Base-by-base conservation (phyloP, 1,140 invertebrate species). In the Pseudomyrmex dendroicus region DNA sequence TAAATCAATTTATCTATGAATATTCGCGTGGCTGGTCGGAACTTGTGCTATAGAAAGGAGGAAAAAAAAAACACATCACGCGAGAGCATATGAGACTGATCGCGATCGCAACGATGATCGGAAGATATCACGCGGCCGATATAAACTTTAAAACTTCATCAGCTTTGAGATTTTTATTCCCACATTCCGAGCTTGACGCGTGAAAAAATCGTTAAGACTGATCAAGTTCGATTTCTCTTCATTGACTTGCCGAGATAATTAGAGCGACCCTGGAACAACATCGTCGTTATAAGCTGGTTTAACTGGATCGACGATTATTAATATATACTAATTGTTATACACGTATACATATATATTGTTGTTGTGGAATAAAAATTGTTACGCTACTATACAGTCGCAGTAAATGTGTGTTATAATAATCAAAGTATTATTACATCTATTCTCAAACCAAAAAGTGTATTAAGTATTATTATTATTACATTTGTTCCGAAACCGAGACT, bases 1-100 rank as follows among this genome's bases (percentile, higher is more conserved):
- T 89, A 73, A 89, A 82, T 67, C 89, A 83, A 70, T 72, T 67
- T 25, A 44, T n/a, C 50, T 15, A 57, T 12, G 73, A n/a, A 62
- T 52, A 77, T 66, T 61, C 46, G 22, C 46, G 22, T 15, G 17
- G 46, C 63, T n/a, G 59, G n/a, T 68, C 63, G 73, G 5, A 46
- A 56, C 44, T 74, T 7, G 35, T 35, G 35, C 35, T 35, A 35
- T 5, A 7, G 73, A 84, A 68, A 44, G 73, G 76, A 73, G 59
- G 44, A 84, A 46, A 72, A 84, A 84, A 46, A 72, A 78, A 78
- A 73, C 68, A 66, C 59, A 70, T 83, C 59, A 63, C 56, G 22
- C 84, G 83, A 77, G 80, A 59, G 44, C 61, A 57, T 17, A 48
- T 15, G 74, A 68, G 74, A 68, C 63, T 70, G 74, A 78, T 68